phyloP scores from a whole-genome alignment of 2,888 invertebrate genomes.

The Acanthosepion lycidas region DNA sequence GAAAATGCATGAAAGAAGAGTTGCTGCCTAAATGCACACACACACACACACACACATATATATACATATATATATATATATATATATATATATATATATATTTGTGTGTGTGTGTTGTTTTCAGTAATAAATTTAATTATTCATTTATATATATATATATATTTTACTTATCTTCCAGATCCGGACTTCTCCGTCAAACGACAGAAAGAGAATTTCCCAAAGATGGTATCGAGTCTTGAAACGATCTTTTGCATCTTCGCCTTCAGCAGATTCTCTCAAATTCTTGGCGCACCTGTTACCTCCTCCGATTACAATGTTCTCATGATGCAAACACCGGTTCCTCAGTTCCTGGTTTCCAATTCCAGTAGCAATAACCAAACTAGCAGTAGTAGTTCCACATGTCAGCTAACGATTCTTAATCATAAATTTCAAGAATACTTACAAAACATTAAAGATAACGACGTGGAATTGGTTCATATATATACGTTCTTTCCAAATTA shows the following conservation, averaged over 20 bases:
- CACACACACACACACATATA: no score
- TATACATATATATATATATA: no score
- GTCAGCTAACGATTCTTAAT: constrained; percentile 49
- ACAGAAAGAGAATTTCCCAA: background rate
- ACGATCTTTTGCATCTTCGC: background rate
- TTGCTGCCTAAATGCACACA: no score
- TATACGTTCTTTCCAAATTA: constrained; percentile 58
- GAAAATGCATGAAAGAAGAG: no score
- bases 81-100: no score
- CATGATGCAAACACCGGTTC: no score
- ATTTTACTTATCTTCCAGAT: background rate
- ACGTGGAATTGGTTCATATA: constrained; percentile 53
- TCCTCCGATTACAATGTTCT: background rate
- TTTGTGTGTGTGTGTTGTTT: no score
- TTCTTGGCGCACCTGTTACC: background rate
- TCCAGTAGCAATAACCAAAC: constrained; percentile 12
- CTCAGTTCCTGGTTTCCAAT: background rate
- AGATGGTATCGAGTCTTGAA: background rate
- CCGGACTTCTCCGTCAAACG: background rate
- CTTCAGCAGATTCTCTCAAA: background rate
- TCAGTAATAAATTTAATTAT: background rate
- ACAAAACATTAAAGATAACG: background rate
- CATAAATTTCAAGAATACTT: background rate
- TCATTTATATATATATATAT: background rate
- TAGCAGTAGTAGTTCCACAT: constrained; percentile 47